Percentiles rank a stretch among this genome's conserved stretches.
Conservation (phyloP, 2,888 invertebrate genomes). For the Lapara coniferarum region DNA sequence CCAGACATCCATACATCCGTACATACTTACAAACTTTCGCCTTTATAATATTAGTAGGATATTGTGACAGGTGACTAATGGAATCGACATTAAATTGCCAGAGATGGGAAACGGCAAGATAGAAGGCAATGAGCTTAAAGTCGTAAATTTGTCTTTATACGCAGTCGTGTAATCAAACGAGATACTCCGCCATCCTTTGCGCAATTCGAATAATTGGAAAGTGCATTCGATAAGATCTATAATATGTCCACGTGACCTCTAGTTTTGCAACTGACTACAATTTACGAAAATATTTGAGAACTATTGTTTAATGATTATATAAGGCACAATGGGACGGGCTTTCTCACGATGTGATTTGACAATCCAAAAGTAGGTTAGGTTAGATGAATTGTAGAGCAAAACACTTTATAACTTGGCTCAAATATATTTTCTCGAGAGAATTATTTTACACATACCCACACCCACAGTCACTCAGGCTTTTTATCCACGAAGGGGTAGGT, state of each 20-base stretch:
- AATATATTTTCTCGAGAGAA: neutral
- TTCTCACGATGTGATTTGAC: constrained; percentile 5
- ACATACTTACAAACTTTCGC: no score
- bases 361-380: neutral
- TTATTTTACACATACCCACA: no score
- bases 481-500: no score
- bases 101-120: no score
- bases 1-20: no score
- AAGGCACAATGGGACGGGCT: constrained; percentile 1
- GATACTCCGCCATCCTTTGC: neutral
- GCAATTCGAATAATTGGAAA: constrained; percentile 10
- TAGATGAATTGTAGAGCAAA: neutral
- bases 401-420: no score
- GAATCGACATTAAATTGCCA: neutral
- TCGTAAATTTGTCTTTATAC: neutral
- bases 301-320: constrained; percentile 12
- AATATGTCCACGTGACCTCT: constrained; percentile 1
- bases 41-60: no score
- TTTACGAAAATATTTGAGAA: constrained; percentile 6
- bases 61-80: no score
- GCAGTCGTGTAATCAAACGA: neutral
- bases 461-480: no score
- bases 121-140: no score
- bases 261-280: neutral
- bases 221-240: neutral